Evolutionary conservation across 2,888 invertebrate genomes (phyloP), one percentile per base, ranked within the genome.

Genomic region (Orchesella flavescens): DNA sequence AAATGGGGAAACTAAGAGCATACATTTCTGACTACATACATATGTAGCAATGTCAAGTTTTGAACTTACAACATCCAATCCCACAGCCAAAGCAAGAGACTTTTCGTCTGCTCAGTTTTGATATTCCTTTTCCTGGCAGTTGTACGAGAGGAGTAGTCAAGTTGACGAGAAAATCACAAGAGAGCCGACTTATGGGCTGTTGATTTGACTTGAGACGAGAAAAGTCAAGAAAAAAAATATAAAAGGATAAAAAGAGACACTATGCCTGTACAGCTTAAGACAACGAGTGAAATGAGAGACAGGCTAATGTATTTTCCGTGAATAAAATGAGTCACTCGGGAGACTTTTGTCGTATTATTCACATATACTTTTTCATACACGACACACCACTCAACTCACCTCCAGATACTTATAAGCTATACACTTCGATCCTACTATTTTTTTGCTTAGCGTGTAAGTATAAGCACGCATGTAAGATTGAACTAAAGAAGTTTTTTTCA

Each of bases 321-420:
- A 82, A 83, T 82, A 81, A 84, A 86, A 86, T 81, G 86, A 86
- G 84, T 84, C 86, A 82, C 82, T 85, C 76, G 85, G 86, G 86
- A 84, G 76, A 85, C 83, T 75, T 73, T 82, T 74, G 82, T 55
- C 23, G 59, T 74, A 68, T 76, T 84, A 49, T 84, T 83, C 81
- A 80, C 84, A 71, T 85, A 76, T 81, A 86, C 85, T 83, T 71
- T 76, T 74, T 69, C 73, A 72, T 83, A 84, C 74, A 84, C 81
- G 66, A 80, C 69, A 65, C 75, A 75, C 65, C 61, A 66, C 73
- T 46, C 34, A 44, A 46, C 15, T 15, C 57, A 59, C 57, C 24
- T 13, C 17, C 24, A 17, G n/a, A 44, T 73, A 49, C 23, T n/a
- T n/a, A n/a, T n/a, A n/a, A 74, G 24, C 53, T 34, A 66, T 46